These are phyloP conservation scores for Charadrius vociferus DNA, from an alignment of 2,113 vertebrate genomes.

Conservation along the genomic window DNA sequence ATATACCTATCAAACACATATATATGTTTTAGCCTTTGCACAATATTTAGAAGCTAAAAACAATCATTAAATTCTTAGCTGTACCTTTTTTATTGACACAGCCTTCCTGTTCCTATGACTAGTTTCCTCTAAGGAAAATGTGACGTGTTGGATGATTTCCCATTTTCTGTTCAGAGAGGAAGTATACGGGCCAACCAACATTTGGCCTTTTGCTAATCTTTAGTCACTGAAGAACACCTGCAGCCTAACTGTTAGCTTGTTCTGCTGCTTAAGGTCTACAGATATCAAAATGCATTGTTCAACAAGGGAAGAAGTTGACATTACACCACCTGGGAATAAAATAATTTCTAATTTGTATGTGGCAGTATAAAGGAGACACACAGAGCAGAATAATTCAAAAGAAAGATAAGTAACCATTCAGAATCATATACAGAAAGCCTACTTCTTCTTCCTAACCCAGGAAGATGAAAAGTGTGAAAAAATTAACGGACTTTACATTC, in stretches of 20 bases:
- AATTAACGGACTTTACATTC: neutral
- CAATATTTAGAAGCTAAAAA: conserved; percentile 62
- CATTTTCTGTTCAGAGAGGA: conserved; percentile 76
- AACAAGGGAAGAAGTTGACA: neutral
- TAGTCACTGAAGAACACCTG: conserved; percentile 65
- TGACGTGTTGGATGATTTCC: conserved; percentile 74
- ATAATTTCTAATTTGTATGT: neutral
- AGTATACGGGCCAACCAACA: conserved; percentile 48
- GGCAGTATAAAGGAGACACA: neutral
- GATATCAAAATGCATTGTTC: conserved; percentile 56
- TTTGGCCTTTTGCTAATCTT: conserved; percentile 52
- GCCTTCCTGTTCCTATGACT: conserved; percentile 76
- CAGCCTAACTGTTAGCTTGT: neutral
- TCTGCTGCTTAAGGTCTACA: conserved; percentile 16
- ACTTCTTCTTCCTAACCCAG: neutral
- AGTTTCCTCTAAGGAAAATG: conserved; percentile 79
- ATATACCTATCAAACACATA: neutral
- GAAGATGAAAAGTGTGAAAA: neutral
- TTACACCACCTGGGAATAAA: neutral
- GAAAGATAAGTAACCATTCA: neutral
- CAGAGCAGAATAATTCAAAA: neutral
- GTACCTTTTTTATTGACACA: conserved; percentile 65
- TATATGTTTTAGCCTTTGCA: neutral
- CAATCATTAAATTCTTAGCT: conserved; percentile 57
- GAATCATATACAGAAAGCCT: neutral